A percentile compares a stretch with the other conserved stretches of the same genome.
These are phyloP conservation scores for Paedocypris sp. DNA, from an alignment of 2,113 vertebrate species.

Conservation along the genomic window DNA sequence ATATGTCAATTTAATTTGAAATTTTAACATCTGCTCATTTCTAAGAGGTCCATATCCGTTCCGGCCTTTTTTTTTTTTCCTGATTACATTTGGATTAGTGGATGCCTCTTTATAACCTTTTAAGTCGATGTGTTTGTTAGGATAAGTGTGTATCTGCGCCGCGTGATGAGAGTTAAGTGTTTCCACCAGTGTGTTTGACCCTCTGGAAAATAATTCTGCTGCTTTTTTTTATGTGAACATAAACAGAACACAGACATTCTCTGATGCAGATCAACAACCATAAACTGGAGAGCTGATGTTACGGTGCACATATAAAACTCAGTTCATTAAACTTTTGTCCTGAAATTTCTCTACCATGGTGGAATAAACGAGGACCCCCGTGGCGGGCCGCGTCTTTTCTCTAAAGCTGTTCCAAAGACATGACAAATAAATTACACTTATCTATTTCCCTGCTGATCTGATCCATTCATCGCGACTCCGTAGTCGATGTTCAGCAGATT, in stretches of 20 bases:
- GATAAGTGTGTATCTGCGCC: neutral
- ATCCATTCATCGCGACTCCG: slow-evolving; percentile 5
- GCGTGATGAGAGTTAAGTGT: neutral
- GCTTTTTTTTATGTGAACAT: no score
- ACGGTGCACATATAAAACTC: slow-evolving; percentile 27
- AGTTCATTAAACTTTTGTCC: slow-evolving; percentile 2
- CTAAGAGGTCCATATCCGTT: slow-evolving; percentile 13
- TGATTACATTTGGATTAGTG: slow-evolving; percentile 30
- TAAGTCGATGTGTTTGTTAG: neutral
- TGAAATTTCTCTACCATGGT: slow-evolving; percentile 33
- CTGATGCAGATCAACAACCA: slow-evolving; percentile 28
- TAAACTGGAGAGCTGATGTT: slow-evolving; percentile 39
- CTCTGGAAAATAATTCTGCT: slow-evolving; percentile 14
- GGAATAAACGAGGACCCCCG: slow-evolving; percentile 32
- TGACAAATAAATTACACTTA: slow-evolving; percentile 44
- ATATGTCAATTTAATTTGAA: slow-evolving; percentile 33
- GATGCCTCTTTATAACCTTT: slow-evolving; percentile 13
- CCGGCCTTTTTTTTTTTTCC: slow-evolving; percentile 24
- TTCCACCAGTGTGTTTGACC: neutral
- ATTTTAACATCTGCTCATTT: slow-evolving; percentile 23
- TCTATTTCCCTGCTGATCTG: slow-evolving; percentile 37
- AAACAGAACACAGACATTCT: slow-evolving; percentile 31
- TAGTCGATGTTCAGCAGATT: no score
- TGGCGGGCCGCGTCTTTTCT: slow-evolving; percentile 1
- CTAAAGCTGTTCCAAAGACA: slow-evolving; percentile 28